Conservation (phyloP, 2,888 invertebrate species). For the Eulithis prunata region DNA sequence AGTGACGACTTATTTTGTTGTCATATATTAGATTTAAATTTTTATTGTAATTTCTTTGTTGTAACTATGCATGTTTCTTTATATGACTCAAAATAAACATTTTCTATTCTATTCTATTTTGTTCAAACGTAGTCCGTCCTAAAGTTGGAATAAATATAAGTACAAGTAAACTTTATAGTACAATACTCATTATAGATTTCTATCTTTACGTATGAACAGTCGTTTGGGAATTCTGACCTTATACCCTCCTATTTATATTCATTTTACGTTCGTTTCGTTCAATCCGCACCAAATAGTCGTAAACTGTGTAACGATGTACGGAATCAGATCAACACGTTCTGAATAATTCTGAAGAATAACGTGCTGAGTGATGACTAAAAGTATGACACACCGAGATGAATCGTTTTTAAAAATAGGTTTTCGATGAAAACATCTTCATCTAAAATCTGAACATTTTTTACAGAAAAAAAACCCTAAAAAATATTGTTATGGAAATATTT, state of each 20-base stretch:
- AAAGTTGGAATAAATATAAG: too few species aligned
- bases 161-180: too few species aligned
- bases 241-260: slow-evolving; percentile 63
- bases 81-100: too few species aligned
- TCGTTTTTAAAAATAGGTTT: slow-evolving; percentile 26
- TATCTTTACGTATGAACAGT: slow-evolving; percentile 46
- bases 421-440: background rate
- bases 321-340: slow-evolving; percentile 44
- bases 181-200: slow-evolving; percentile 44
- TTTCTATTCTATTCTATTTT: too few species aligned
- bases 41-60: too few species aligned
- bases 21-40: too few species aligned
- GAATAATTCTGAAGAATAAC: slow-evolving; percentile 45
- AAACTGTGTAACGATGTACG: slow-evolving; percentile 49
- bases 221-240: slow-evolving; percentile 56
- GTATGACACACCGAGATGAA: slow-evolving; percentile 29
- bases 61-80: too few species aligned
- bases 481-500: too few species aligned
- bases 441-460: background rate
- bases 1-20: too few species aligned
- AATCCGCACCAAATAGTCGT: slow-evolving; percentile 50
- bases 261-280: slow-evolving; percentile 55
- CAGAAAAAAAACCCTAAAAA: too few species aligned
- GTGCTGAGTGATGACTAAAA: slow-evolving; percentile 22
- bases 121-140: too few species aligned